Base-by-base conservation (phyloP, 2,888 invertebrate species). In the Lacanobia wlatinum region DNA sequence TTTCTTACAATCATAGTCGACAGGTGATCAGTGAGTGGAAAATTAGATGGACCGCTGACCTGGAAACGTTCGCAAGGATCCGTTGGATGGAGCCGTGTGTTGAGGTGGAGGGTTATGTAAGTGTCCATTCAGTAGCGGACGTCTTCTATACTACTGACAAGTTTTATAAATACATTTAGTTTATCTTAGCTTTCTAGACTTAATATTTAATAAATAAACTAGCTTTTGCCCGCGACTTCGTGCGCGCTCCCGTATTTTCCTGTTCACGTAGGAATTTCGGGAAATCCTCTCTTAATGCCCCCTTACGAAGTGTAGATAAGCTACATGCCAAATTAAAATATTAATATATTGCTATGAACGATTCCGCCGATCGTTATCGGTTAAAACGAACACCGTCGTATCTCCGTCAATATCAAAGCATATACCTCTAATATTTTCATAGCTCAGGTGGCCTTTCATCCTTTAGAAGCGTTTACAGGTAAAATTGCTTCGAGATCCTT, bases 11-110 rank as follows among this genome's bases (percentile, higher is more conserved):
- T 82, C 62, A 60, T 72, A 76, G 67, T 23, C 72, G 81, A 80
- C 76, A 58, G 78, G 66, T 71, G 78, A 77, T 82, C 72, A 79
- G n/a, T 28, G 55, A 67, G 78, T 78, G 79, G 79, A 79, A 79
- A 79, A 82, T 82, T 78, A 78, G 82, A 82, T 72, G 61, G 72
- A 65, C 67, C 79, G 72, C 50, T 82, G 79, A 82, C 72, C 82
- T 79, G 79, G 79, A 82, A 72, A 79, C 55, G 55, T 48, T 70
- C 8, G 56, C 48, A 61, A 56, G 67, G 60, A 82, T 61, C 60
- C 43, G 67, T 53, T 16, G 59, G 66, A 65, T 66, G 48, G 28
- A 23, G 62, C 55, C 34, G 56, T 52, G 48, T 76, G 52, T 63
- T 66, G 55, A 71, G 71, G 55, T 66, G 56, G 34, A 62, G 48